Conservation (phyloP, 92 coral and sea anemone species). For the Plumapathes pennacea region DNA sequence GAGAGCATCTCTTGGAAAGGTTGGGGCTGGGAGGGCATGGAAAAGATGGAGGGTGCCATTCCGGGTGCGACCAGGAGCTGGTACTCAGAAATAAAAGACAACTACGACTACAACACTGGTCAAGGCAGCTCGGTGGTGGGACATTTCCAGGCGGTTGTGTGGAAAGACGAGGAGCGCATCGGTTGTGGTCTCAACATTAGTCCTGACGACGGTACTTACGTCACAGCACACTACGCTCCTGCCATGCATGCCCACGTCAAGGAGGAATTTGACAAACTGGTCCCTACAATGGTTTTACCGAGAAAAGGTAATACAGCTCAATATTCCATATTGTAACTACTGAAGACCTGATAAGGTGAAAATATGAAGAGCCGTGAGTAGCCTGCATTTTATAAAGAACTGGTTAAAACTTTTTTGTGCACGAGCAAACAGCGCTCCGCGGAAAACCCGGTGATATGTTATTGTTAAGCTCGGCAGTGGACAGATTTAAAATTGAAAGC, state of each 20-base stretch:
- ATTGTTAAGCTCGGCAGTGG: too few species aligned
- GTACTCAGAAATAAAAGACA: slow-evolving; percentile 44
- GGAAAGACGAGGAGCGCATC: slow-evolving; percentile 54
- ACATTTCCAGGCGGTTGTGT: slow-evolving; percentile 69
- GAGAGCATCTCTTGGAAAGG: slow-evolving; percentile 71
- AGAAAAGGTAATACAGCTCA: slow-evolving; percentile 40
- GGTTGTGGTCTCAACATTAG: slow-evolving; percentile 73
- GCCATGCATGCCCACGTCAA: slow-evolving; percentile 58
- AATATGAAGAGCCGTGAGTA: too few species aligned
- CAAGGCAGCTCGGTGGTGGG: slow-evolving; percentile 57
- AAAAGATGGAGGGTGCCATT: slow-evolving; percentile 34
- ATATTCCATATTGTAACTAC: too few species aligned
- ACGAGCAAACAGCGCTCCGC: too few species aligned
- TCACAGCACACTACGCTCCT: slow-evolving; percentile 76
- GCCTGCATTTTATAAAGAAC: too few species aligned
- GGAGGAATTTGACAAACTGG: slow-evolving; percentile 18
- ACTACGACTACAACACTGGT: not conserved
- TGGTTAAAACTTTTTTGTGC: too few species aligned
- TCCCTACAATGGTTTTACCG: slow-evolving; percentile 46
- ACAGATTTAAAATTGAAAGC: too few species aligned
- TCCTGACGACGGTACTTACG: slow-evolving; percentile 54
- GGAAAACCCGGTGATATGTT: too few species aligned
- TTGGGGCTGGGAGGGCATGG: slow-evolving; percentile 66
- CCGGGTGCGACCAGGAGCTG: slow-evolving; percentile 64
- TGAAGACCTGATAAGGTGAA: too few species aligned